A percentile compares a stretch with the other conserved stretches of the same genome.
Evolutionary conservation across 1,140 invertebrate genomes (phyloP).

Genomic region (Aphelenchoides fujianensis): DNA sequence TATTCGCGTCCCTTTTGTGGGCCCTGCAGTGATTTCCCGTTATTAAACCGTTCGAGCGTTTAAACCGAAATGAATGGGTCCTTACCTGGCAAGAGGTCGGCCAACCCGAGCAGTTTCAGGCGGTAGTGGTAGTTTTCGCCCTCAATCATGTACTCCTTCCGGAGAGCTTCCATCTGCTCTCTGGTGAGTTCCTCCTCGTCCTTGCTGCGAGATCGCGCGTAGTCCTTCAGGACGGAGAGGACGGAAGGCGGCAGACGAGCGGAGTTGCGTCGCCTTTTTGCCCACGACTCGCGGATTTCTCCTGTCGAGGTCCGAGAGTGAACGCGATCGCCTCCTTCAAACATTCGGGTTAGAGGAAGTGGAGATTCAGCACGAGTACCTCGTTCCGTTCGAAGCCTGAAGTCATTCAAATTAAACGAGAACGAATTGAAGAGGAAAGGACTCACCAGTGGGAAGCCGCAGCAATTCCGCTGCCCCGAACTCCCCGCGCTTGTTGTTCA

Average conservation of each 20-base stretch:
- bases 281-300: no score
- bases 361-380: no score
- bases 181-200: neutral
- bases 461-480: no score
- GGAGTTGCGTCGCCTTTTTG: no score
- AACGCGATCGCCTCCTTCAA: neutral
- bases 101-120: conserved; percentile 20
- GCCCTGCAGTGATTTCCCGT: neutral
- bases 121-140: conserved; percentile 24
- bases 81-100: conserved; percentile 25
- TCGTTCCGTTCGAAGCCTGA: no score
- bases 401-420: no score
- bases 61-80: no score
- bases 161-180: conserved; percentile 4
- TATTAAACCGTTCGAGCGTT: no score
- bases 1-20: neutral
- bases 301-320: neutral
- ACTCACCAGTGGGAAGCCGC: no score
- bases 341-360: neutral
- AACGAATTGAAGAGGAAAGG: no score
- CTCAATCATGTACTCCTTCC: conserved; percentile 21
- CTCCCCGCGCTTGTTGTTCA: neutral
- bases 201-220: neutral
- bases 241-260: neutral
- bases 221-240: neutral